phyloP scores from a whole-genome alignment of 2,888 invertebrate genomes.

The Pammene aurita region DNA sequence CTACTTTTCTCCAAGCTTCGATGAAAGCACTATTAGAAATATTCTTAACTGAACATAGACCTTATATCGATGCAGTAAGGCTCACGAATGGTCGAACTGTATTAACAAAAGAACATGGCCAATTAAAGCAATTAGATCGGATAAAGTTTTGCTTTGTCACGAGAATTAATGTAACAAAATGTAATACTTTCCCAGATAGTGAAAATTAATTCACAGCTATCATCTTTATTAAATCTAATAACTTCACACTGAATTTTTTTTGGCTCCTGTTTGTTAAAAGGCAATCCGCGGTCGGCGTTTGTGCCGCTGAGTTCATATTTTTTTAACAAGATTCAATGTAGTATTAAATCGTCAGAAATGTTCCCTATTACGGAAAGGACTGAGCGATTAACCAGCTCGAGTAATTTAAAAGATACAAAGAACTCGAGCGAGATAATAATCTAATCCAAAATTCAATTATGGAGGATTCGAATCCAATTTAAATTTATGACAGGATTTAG shows the following conservation, averaged over 20 bases:
- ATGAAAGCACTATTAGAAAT: constrained; percentile 20
- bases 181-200: constrained; percentile 5
- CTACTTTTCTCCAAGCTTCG: constrained; percentile 29
- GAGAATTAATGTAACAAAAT: constrained; percentile 11
- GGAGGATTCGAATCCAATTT: constrained; percentile 38
- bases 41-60: too few species aligned
- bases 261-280: too few species aligned
- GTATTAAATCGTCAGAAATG: too few species aligned
- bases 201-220: not conserved
- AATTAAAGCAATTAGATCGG: constrained; percentile 25
- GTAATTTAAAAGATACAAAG: not conserved
- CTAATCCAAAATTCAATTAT: constrained; percentile 34
- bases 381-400: not conserved
- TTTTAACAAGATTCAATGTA: too few species aligned
- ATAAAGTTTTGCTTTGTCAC: constrained; percentile 14
- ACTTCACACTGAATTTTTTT: too few species aligned
- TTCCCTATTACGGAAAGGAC: too few species aligned
- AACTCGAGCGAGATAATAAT: constrained; percentile 26
- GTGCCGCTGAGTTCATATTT: too few species aligned
- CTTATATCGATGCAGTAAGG: too few species aligned
- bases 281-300: too few species aligned
- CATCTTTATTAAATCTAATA: too few species aligned
- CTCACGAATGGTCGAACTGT: too few species aligned
- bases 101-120: not conserved
- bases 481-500: constrained; percentile 27